A percentile compares a stretch with the other conserved stretches of the same genome.
phyloP scores from a whole-genome alignment of 2,888 invertebrate species.

The Beris morrisii region DNA sequence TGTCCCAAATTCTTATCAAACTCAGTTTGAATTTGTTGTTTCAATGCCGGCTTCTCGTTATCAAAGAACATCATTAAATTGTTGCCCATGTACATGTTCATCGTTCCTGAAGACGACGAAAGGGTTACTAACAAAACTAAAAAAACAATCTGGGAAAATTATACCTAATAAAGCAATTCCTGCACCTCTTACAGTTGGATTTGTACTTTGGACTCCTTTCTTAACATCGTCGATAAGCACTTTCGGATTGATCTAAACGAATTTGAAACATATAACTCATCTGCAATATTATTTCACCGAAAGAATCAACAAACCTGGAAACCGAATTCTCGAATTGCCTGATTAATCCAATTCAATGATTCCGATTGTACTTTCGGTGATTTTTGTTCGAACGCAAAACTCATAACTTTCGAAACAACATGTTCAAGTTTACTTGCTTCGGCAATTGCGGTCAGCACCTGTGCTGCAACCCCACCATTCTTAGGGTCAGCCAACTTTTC shows the following conservation, averaged over 20 bases:
- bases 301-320: conserved; percentile 52
- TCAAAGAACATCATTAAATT: conserved; percentile 74
- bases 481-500: conserved; percentile 85
- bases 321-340: conserved; percentile 83
- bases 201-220: conserved; percentile 81
- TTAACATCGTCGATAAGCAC: conserved; percentile 75
- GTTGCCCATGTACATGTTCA: conserved; percentile 82
- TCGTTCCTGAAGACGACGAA: conserved; percentile 59
- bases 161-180: conserved; percentile 60
- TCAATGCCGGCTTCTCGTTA: conserved; percentile 80
- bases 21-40: conserved; percentile 83
- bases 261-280: background rate
- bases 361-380: conserved; percentile 91
- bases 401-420: conserved; percentile 70
- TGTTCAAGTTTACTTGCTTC: conserved; percentile 77
- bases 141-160: conserved; percentile 7
- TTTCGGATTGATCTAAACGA: conserved; percentile 67
- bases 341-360: conserved; percentile 76
- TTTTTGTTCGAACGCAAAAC: conserved; percentile 82
- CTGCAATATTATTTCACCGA: background rate
- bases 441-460: conserved; percentile 71
- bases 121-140: background rate
- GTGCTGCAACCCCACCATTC: conserved; percentile 66
- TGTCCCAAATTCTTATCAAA: conserved; percentile 79
- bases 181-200: conserved; percentile 79